phyloP scores from a whole-genome alignment of 2,888 invertebrate genomes.

The Mechanitis mazaeus region DNA sequence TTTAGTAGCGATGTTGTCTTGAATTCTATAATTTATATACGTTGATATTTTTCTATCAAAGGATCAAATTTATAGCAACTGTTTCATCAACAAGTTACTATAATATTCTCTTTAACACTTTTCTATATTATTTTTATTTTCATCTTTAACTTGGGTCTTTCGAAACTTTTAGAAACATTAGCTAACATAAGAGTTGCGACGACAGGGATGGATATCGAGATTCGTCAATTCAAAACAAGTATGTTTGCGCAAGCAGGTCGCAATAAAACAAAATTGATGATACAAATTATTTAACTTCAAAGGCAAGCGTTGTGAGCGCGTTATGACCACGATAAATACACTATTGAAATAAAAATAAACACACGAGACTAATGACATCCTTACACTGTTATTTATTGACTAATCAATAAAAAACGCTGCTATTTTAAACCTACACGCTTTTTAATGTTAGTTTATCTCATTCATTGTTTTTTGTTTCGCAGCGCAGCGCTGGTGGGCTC shows the following conservation, averaged over 20 bases:
- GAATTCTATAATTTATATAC: background rate
- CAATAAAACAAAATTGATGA: constrained; percentile 3
- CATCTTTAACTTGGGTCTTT: too few species aligned
- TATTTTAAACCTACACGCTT: constrained; percentile 9
- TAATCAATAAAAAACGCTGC: constrained; percentile 13
- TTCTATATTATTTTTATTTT: too few species aligned
- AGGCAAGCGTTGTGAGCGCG: background rate
- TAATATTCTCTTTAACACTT: too few species aligned
- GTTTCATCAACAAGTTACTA: too few species aligned
- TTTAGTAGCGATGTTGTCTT: constrained; percentile 17
- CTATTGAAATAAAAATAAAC: constrained; percentile 13
- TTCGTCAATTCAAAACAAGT: background rate
- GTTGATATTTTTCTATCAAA: too few species aligned
- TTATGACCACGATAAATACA: background rate
- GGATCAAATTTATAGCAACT: too few species aligned
- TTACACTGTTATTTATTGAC: constrained; percentile 17
- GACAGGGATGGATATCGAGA: too few species aligned
- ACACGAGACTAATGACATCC: constrained; percentile 18
- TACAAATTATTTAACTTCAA: constrained; percentile 6
- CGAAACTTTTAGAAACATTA: too few species aligned
- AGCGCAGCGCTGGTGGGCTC: constrained; percentile 26
- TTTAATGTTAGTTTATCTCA: constrained; percentile 5
- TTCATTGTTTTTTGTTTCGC: constrained; percentile 11
- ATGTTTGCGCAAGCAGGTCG: background rate
- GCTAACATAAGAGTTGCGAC: too few species aligned